Percentiles rank a stretch among this genome's conserved stretches.
These are phyloP conservation scores for Xylota sylvarum DNA, from an alignment of 2,888 invertebrate genomes.

Conservation along the genomic window DNA sequence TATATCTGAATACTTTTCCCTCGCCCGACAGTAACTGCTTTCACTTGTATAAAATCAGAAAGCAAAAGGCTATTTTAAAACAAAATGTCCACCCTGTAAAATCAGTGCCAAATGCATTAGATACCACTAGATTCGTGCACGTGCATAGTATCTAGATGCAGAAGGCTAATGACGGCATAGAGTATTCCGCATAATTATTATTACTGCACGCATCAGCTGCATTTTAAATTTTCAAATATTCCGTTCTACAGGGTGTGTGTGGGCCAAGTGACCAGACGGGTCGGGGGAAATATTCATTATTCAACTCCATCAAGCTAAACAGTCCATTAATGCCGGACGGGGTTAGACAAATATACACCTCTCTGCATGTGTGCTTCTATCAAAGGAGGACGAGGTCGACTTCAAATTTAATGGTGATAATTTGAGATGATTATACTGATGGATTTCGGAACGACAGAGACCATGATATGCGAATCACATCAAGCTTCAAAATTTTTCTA, in stretches of 20 bases:
- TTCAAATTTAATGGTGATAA: neutral
- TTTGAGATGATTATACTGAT: conserved; percentile 2
- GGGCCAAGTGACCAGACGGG: neutral
- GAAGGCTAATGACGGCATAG: conserved; percentile 10
- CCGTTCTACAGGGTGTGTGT: neutral
- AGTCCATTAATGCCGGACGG: conserved; percentile 8
- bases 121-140: neutral
- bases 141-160: neutral
- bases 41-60: too few relatives aligned
- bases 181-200: conserved; percentile 35
- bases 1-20: too few relatives aligned
- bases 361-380: neutral
- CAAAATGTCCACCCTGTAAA: conserved; percentile 18
- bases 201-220: conserved; percentile 22
- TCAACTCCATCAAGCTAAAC: conserved; percentile 1
- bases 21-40: too few relatives aligned
- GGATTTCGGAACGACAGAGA: neutral
- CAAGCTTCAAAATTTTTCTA: neutral
- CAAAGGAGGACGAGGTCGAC: neutral
- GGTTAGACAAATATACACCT: neutral
- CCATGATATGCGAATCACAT: neutral
- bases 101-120: neutral
- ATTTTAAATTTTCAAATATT: conserved; percentile 16
- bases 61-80: too few relatives aligned
- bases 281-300: conserved; percentile 27